Conservation (phyloP, 53 echinoderm and acorn worm genomes). For the Echinometra lucunter region DNA sequence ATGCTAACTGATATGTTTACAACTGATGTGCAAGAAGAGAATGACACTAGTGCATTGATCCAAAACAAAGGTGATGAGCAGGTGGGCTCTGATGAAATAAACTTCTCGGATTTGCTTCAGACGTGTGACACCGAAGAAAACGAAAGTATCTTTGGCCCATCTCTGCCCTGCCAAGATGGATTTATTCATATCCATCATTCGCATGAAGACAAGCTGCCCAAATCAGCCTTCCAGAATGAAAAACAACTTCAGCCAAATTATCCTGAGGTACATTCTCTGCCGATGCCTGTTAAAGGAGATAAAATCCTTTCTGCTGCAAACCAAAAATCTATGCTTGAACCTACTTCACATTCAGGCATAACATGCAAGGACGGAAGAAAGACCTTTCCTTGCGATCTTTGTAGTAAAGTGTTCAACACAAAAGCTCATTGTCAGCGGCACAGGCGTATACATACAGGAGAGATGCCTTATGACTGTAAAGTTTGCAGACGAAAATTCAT, state of each 20-base stretch:
- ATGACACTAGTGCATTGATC: neutral
- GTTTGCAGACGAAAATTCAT: neutral
- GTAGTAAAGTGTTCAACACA: neutral
- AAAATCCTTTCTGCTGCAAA: neutral
- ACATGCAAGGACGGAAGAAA: neutral
- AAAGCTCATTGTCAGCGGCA: neutral
- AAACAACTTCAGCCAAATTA: neutral
- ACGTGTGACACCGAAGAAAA: neutral
- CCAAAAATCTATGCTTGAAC: no score
- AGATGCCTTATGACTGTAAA: neutral
- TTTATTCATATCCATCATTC: neutral
- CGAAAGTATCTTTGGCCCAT: neutral
- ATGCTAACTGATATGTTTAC: neutral
- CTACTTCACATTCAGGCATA: no score
- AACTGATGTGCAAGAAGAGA: neutral
- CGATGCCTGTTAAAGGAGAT: neutral
- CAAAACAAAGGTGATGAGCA: neutral
- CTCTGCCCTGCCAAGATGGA: neutral
- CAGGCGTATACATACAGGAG: slow-evolving; percentile 11
- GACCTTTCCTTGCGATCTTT: neutral
- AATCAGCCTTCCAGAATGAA: neutral
- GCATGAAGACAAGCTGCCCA: neutral
- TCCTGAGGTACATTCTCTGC: neutral
- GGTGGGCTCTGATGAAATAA: neutral
- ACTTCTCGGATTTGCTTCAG: neutral